Evolutionary conservation across 2,797 vertebrate species (phyloP).

Genomic region (Sebastes matsubarae): DNA sequence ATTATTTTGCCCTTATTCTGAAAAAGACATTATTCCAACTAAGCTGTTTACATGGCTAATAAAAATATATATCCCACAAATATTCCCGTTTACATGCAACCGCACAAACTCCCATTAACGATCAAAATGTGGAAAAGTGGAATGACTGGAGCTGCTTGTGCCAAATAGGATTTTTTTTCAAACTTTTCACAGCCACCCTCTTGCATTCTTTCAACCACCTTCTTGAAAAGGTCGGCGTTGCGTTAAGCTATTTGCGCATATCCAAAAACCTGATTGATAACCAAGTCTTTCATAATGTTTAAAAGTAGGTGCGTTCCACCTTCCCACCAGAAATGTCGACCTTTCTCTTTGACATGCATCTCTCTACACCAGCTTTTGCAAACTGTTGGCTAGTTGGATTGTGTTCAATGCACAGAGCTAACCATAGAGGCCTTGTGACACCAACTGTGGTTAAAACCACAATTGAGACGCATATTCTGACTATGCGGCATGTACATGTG

Average conservation of each 20-base stretch:
- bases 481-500: neutral
- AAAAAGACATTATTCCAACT: neutral
- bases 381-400: neutral
- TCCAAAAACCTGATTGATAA: neutral
- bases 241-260: neutral
- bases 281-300: neutral
- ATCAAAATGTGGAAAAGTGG: too few relatives aligned
- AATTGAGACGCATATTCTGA: neutral
- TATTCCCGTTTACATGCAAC: neutral
- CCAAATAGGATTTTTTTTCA: neutral
- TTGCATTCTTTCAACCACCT: neutral
- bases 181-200: neutral
- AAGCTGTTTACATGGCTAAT: neutral
- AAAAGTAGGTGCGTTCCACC: neutral
- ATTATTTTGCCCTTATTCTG: neutral
- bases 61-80: neutral
- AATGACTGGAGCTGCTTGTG: accelerated
- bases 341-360: neutral
- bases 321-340: neutral
- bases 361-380: neutral
- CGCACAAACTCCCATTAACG: neutral
- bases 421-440: neutral
- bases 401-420: neutral
- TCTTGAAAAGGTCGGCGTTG: neutral
- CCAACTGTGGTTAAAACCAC: neutral